Base-by-base conservation (phyloP, 2,797 vertebrate species). In the Gambusia yucatana region DNA sequence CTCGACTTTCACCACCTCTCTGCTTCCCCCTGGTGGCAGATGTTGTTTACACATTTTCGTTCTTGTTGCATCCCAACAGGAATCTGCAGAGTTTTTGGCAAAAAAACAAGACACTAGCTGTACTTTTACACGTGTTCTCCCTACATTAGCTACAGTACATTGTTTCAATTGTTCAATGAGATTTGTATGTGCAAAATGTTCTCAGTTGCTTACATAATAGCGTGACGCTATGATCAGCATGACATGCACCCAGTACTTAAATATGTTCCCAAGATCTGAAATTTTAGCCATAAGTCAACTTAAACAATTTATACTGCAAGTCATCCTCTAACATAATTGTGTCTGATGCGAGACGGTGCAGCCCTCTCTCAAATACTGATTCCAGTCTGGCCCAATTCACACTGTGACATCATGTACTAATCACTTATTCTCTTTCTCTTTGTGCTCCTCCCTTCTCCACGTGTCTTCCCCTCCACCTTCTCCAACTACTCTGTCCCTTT, bases 21-120 rank as follows among this genome's bases (percentile, higher is more conserved):
- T 94, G 91, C 91, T 89, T 89, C 93, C 94, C 93, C 93, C 94
- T 94, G 87, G 88, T 92, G 94, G 93, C 84, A 74, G 86, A 14
- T 72, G 89, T 89, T 86, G 84, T 89, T 92, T 88, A 88, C 89
- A 92, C 92, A 79, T 89, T 86, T 74, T 81, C 74, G 70, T 88
- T 92, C 84, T 76, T 72, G 73, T 92, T 90, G 86, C 91, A 85
- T 82, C 88, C 76, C 28, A 75, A 85, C 77, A 88, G 85, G 79
- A 83, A 86, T 89, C 86, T 89, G 81, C 82, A 88, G 86, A 78
- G 79, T 89, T 87, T 44, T 85, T 90, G 87, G 84, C 74, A 72
- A 92, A 22, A 22, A 20, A 80, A 93, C 86, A 79, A 90, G 86
- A 85, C 80, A 73, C 41, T 77, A 52, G 50, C 67, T 50, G 65